Evolutionary conservation across 64 coral and sea anemone genomes (phyloP), one percentile per base, ranked within the genome.

Genomic region (Pocillopora verrucosa): DNA sequence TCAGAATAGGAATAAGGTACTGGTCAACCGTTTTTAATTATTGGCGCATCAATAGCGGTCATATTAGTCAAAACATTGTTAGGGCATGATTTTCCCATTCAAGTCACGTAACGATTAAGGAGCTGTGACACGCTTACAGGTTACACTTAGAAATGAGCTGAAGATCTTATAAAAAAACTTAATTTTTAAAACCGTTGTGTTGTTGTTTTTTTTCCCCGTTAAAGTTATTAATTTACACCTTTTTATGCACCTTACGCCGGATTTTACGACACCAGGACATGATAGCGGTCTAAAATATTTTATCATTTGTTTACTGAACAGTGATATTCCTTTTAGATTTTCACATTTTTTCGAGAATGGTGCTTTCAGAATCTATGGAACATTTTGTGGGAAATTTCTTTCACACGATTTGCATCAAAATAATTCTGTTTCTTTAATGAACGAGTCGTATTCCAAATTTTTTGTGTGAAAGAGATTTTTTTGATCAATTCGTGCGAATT

Each of bases 141-240:
- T 84, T 10, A 84, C 13, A 69, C 75, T 51, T 70, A 56, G 45
- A 51, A 65, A 65, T 35, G 41, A 11, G 20, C 20, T 45, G 36
- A 16, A 13, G 61, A 67, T 56, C 64, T 70, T 36, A 70, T 51
- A 51, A 51, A 56, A 72, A 84, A 84, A 64, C 26, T 84, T 16
- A 10, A 57, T 72, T 70, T 56, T 69, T 57, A 70, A 84, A 25
- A 13, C 63, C 16, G 35, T 36, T 11, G 61, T 30, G 34, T 84
- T 84, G 36, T 84, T 69, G 61, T 84, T 84, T 84, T 70, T 38
- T 51, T 51, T 51, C 7, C 19, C 64, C 56, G 64, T 84, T 84
- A 84, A 84, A 84, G 81, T 84, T 84, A 84, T 72, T 41, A 84
- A 84, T 84, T 70, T 65, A 84, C 81, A 84, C 81, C 81, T 84